Base-by-base conservation (phyloP, 1,140 invertebrate species). In the Heliconius melpomene region DNA sequence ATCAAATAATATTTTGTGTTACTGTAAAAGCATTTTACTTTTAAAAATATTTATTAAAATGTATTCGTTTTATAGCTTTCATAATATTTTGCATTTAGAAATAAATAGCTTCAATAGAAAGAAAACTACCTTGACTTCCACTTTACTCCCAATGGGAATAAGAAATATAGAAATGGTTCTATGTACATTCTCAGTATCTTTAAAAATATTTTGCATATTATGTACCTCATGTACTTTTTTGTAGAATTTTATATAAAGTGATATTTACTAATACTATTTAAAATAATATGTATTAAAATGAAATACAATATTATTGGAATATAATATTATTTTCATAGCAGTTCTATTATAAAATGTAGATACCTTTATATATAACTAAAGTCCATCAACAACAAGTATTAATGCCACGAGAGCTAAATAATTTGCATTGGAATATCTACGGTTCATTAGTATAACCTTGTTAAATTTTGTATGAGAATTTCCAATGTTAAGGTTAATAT, bases 351-450 rank as follows among this genome's bases (percentile, higher is more conserved):
- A 9, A n/a, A 60, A n/a, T 3, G 3, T 23, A 23, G 23, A 60
- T 23, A 9, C 8, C 9, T n/a, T 1, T 60, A 26, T 60, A 60
- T n/a, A 23, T 26, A 60, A 11, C 57, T 60, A 60, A 26, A 23
- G 57, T 23, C 57, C 9, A 9, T 60, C 57, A 60, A 60, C 23
- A 60, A 60, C 57, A 26, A 26, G 57, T 5, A 60, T 60, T 60
- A 60, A 60, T 60, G 23, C 54, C 54, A n/a, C 57, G 20, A 60
- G 23, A 26, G 57, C 57, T 60, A 26, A 2, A 60, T 60, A 26
- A 60, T 60, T 60, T 60, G 57, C 57, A 60, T 60, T 60, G 57
- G 57, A 60, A 60, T 60, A 60, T 60, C 57, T 9, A 23, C n/a
- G 23, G 57, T 60, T 26, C 57, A 60, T 60, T 26, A 60, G n/a